These are phyloP conservation scores for Drosophila micromelanica DNA, from an alignment of 1,140 invertebrate species.

Conservation along the genomic window DNA sequence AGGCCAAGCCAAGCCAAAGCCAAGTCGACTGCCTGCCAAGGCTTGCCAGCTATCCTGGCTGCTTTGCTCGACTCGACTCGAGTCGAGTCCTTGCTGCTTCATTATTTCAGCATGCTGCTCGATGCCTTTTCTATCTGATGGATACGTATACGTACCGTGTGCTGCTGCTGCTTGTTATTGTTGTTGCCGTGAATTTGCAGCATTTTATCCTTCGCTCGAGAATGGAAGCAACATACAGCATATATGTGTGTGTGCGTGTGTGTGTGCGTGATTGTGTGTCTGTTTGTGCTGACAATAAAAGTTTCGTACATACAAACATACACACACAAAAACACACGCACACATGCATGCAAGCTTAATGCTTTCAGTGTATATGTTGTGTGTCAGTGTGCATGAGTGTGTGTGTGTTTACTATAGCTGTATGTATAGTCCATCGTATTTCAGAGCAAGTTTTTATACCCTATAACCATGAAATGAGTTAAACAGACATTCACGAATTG, in stretches of 20 bases:
- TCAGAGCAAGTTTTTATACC: slow-evolving; percentile 77
- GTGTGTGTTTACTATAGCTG: slow-evolving; percentile 49
- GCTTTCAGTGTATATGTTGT: slow-evolving; percentile 42
- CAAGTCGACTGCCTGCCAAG: slow-evolving; percentile 45
- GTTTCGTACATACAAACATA: slow-evolving; percentile 70
- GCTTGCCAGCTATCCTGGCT: slow-evolving; percentile 39
- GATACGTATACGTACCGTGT: slow-evolving; percentile 80
- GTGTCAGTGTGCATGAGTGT: slow-evolving; percentile 33
- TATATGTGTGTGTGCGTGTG: slow-evolving; percentile 23
- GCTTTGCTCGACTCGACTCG: slow-evolving; percentile 32
- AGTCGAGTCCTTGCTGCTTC: slow-evolving; percentile 80
- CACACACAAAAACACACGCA: slow-evolving; percentile 49
- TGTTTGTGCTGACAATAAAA: slow-evolving; percentile 83
- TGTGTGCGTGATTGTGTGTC: slow-evolving; percentile 49
- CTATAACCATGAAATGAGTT: slow-evolving; percentile 46
- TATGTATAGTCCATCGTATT: slow-evolving; percentile 67
- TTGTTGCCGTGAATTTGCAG: slow-evolving; percentile 78
- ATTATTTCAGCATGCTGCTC: slow-evolving; percentile 82
- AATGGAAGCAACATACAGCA: slow-evolving; percentile 43
- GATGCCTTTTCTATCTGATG: slow-evolving; percentile 82
- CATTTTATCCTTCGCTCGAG: slow-evolving; percentile 79
- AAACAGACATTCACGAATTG: slow-evolving; percentile 18
- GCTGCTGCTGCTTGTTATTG: slow-evolving; percentile 18
- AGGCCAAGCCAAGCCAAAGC: slow-evolving; percentile 22
- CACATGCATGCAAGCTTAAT: slow-evolving; percentile 72